Evolutionary conservation across 1,140 invertebrate species (phyloP), one percentile per base, ranked within the genome.

Genomic region (Drosophila carrolli): DNA sequence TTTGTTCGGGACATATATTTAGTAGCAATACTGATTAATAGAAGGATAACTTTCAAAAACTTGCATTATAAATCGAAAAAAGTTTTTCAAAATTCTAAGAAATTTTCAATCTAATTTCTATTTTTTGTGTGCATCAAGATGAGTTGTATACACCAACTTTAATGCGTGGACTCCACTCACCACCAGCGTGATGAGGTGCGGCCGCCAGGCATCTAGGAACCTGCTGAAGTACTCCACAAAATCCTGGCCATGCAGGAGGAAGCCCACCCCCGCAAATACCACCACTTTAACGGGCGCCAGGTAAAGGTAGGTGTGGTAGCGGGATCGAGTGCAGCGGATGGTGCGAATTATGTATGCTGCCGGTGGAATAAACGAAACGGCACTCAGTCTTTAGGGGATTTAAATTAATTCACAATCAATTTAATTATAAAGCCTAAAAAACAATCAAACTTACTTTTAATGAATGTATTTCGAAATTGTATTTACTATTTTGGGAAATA

Each of bases 251-350:
- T 95, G 93, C 41, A 94, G 94, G 1, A 94, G 73, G 16, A 96
- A 77, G 74, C 94, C 94, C 50, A 93, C 92, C 1, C 93, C 76
- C 35, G 95, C 94, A 90, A 96, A 96, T 4, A 94, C 85, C 0
- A 94, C 8, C 51, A 96, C 94, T 91, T 96, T 96, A 89, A 95
- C 94, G 5, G 95, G 72, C 0, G 96, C 95, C 11, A 96, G 92
- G 75, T 96, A 95, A 11, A 95, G 93, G 81, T 96, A 96, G 2
- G 94, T 94, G 72, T 95, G 94, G 76, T 96, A 95, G n/a, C 95
- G 93, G 7, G 94, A 94, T 10, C 94, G 93, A 56, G 94, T 93
- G 19, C 83, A 86, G 16, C 86, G 75, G 23, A 91, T 85, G 14
- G 72, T 84, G 14, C 83, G 83, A 27, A 89, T 78, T 14, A 91